Conservation (phyloP, 2,113 vertebrate genomes). For the Neodon shergylaensis region DNA sequence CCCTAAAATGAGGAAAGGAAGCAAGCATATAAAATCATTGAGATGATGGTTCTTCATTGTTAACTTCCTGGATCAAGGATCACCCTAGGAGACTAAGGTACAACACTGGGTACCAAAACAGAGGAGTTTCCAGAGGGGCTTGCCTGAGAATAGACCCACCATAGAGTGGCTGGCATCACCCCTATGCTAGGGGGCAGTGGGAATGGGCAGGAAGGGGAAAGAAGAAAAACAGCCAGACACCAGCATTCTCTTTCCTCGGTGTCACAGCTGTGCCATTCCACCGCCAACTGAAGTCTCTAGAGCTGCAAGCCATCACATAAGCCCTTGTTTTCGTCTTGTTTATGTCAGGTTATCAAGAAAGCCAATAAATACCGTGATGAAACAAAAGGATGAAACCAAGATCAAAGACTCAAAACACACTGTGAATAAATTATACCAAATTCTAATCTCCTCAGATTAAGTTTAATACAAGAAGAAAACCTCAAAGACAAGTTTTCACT, state of each 20-base stretch:
- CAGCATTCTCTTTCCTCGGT: too few relatives aligned
- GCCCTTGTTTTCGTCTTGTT: not conserved
- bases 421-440: not conserved
- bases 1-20: not conserved
- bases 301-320: not conserved
- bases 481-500: not conserved
- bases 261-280: not conserved
- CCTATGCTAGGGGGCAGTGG: too few relatives aligned
- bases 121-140: not conserved
- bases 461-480: not conserved
- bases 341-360: not conserved
- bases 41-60: not conserved
- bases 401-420: not conserved
- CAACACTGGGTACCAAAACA: too few relatives aligned
- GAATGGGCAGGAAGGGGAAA: not conserved
- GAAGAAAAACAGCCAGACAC: not conserved
- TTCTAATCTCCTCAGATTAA: not conserved
- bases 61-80: not conserved
- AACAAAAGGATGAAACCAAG: not conserved
- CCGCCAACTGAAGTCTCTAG: not conserved
- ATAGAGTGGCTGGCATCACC: not conserved
- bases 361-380: not conserved
- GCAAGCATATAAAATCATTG: not conserved
- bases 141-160: too few relatives aligned
- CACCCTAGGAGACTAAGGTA: not conserved